phyloP scores from a whole-genome alignment of 2,888 invertebrate species.

The Mimas tiliae region DNA sequence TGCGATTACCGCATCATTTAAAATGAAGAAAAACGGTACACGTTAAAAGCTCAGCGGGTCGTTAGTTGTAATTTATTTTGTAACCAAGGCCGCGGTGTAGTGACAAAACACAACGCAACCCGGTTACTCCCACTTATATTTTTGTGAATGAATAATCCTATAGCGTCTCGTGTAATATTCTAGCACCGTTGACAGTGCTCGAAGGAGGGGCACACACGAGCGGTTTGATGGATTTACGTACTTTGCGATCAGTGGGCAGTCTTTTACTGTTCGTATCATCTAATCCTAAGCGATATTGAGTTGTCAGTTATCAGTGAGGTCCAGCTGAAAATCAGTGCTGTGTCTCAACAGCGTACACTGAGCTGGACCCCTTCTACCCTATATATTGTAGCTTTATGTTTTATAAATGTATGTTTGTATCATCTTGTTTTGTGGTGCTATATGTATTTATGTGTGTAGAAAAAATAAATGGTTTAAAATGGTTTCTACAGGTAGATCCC shows the following conservation, averaged over 20 bases:
- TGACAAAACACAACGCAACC: conserved; percentile 13
- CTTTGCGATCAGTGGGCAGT: not conserved
- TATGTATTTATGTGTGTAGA: no score
- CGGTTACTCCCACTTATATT: conserved; percentile 18
- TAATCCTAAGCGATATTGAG: no score
- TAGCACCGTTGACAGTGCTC: not conserved
- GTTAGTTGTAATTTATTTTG: conserved; percentile 6
- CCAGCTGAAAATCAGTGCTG: no score
- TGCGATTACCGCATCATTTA: conserved; percentile 3
- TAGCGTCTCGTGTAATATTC: conserved; percentile 15
- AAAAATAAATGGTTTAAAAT: no score
- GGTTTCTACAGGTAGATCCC: no score
- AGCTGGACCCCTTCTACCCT: no score
- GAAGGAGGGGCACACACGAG: not conserved
- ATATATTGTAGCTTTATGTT: no score
- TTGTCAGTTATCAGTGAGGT: no score
- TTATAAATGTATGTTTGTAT: no score
- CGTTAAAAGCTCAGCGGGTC: conserved; percentile 18
- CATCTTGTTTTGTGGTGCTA: no score
- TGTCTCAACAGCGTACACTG: no score
- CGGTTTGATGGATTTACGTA: not conserved
- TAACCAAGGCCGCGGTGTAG: not conserved
- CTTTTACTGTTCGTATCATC: no score
- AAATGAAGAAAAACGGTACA: not conserved
- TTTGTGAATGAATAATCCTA: conserved; percentile 26